Evolutionary conservation across 2,113 vertebrate species (phyloP).

Genomic region (Melanotaenia duboulayi): DNA sequence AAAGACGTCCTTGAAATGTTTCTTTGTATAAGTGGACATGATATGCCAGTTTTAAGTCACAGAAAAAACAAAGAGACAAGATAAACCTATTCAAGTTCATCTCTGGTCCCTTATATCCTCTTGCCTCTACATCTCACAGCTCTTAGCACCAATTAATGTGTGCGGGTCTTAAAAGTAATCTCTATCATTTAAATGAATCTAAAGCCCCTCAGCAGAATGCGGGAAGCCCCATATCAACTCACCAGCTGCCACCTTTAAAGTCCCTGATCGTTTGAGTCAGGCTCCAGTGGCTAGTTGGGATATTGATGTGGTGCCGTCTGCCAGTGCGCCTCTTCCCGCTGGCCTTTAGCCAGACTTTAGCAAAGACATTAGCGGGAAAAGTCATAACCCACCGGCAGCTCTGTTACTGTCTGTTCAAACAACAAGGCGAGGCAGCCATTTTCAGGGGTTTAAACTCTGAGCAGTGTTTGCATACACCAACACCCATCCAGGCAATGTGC

Average conservation of each 20-base stretch:
- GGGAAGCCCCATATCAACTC: constrained; percentile 74
- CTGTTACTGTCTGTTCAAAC: constrained; percentile 54
- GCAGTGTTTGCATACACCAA: constrained; percentile 46
- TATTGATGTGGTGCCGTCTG: constrained; percentile 78
- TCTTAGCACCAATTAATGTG: constrained; percentile 77
- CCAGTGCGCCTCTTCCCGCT: constrained; percentile 70
- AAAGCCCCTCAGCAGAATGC: constrained; percentile 69
- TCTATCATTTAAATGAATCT: constrained; percentile 83
- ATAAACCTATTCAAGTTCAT: constrained; percentile 61
- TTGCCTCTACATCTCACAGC: constrained; percentile 59
- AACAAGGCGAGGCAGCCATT: constrained; percentile 35
- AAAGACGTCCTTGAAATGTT: constrained; percentile 55
- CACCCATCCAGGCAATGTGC: constrained; percentile 28
- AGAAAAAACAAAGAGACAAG: constrained; percentile 53
- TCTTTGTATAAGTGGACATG: constrained; percentile 37
- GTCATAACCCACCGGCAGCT: constrained; percentile 62
- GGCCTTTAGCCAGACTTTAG: constrained; percentile 67
- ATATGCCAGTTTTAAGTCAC: constrained; percentile 35
- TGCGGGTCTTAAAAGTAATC: constrained; percentile 79
- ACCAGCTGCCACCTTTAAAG: constrained; percentile 80
- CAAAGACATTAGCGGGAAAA: constrained; percentile 75
- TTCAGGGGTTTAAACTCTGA: constrained; percentile 33
- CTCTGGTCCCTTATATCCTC: constrained; percentile 60
- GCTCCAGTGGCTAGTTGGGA: constrained; percentile 80
- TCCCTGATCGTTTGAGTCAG: constrained; percentile 69